Percentiles rank a stretch among this genome's conserved stretches.
Conservation (phyloP, 2,797 vertebrate genomes). For the Centropyge bicolor region DNA sequence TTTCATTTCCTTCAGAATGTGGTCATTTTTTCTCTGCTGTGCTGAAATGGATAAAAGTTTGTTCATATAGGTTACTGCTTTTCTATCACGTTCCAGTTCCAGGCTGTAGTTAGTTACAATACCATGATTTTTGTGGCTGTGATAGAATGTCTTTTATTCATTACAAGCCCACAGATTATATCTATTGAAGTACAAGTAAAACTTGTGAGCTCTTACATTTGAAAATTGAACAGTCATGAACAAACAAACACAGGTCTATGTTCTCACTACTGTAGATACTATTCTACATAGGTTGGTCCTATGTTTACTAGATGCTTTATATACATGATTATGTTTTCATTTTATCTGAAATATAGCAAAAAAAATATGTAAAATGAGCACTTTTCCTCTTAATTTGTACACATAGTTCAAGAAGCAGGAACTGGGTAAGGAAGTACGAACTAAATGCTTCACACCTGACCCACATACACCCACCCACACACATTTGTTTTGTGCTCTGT, state of each 20-base stretch:
- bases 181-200: not conserved
- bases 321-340: not conserved
- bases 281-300: not conserved
- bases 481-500: conserved; percentile 45
- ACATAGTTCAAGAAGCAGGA: conserved; percentile 23
- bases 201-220: not conserved
- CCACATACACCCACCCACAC: conserved; percentile 39
- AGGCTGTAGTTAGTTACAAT: not conserved
- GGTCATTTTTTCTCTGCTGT: not conserved
- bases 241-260: not conserved
- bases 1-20: conserved; percentile 16
- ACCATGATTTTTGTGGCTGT: not conserved
- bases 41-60: not conserved
- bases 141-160: not conserved
- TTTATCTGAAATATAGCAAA: not conserved
- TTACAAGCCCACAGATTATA: not conserved
- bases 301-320: not conserved
- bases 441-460: conserved; percentile 31
- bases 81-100: conserved; percentile 12
- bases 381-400: not conserved
- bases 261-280: not conserved
- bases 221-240: not conserved
- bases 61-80: not conserved
- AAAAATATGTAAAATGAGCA: not conserved
- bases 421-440: conserved; percentile 23